phyloP scores from a whole-genome alignment of 2,113 vertebrate genomes.

The Ageneiosus marmoratus region DNA sequence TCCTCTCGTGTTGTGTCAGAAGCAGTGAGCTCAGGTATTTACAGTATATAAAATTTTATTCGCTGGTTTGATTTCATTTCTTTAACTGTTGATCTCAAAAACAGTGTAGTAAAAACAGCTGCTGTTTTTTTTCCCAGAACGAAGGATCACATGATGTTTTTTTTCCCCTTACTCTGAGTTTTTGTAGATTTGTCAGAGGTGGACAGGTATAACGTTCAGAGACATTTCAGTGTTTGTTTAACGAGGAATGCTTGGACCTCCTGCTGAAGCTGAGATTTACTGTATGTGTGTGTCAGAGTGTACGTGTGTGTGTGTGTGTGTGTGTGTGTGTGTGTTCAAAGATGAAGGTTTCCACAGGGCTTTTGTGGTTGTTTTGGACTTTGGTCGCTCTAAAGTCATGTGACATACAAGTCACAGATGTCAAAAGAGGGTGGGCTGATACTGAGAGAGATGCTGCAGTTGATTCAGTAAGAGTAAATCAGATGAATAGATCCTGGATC shows the following conservation, averaged over 20 bases:
- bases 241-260: constrained; percentile 50
- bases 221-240: constrained; percentile 69
- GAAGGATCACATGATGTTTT: background rate
- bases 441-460: background rate
- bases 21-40: constrained; percentile 11
- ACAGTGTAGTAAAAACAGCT: background rate
- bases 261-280: constrained; percentile 58
- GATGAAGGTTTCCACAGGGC: constrained; percentile 44
- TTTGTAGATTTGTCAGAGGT: constrained; percentile 30
- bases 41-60: constrained; percentile 58
- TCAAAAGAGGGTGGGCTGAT: constrained; percentile 11
- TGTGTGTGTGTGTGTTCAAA: constrained; percentile 29
- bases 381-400: constrained; percentile 13
- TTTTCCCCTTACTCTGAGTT: constrained; percentile 9
- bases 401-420: constrained; percentile 49
- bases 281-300: constrained; percentile 32
- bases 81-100: constrained; percentile 47
- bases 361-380: constrained; percentile 36
- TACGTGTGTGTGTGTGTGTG: constrained; percentile 41
- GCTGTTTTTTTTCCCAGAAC: background rate
- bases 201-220: constrained; percentile 70
- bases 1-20: constrained; percentile 53
- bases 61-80: constrained; percentile 48
- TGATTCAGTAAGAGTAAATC: constrained; percentile 5
- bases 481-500: background rate